Evolutionary conservation across 1,140 invertebrate genomes (phyloP), one percentile per base, ranked within the genome.

Genomic region (Littorina saxatilis): DNA sequence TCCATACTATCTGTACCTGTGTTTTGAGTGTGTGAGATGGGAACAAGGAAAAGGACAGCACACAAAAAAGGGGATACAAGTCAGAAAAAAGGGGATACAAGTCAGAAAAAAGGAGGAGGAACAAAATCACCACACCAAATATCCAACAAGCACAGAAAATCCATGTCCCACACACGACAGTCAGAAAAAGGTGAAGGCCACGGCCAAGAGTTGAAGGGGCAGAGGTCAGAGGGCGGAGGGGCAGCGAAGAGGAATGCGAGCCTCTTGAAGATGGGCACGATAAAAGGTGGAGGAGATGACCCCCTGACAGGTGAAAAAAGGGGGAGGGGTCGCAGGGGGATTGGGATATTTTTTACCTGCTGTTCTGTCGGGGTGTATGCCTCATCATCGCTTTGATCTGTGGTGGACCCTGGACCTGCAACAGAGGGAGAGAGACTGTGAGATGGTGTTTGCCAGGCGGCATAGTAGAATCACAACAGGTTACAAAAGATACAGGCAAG

Each of bases 361-460:
- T 88, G 86, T 55, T 87, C 86, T 80, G 77, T 83, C 2, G 88
- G 88, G 43, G 88, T 86, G 73, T 87, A 86, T 1, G 85, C 85
- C 50, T 89, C 88, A 82, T 88, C 87, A 52, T 89, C 88, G 81
- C 86, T 87, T 63, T 85, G 85, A 70, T 88, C 87, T 43, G 87
- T 88, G n/a, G 81, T 79, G 13, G 84, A 85, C 15, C 81, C 84
- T 29, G 84, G 84, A 82, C 84, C 84, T 85, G 82, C 37, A 55
- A 81, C 80, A 68, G 43, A 79, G n/a, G 78, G n/a, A 72, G 27
- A 72, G 23, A 20, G 9, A 50, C 47, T 20, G 47, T 50, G 20
- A 50, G 20, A 50, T 50, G 47, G n/a, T n/a, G n/a, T n/a, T n/a
- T n/a, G n/a, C n/a, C n/a, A n/a, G n/a, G n/a, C n/a, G n/a, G n/a